These are phyloP conservation scores for Metalampra italica DNA, from an alignment of 2,888 invertebrate genomes.

Conservation along the genomic window DNA sequence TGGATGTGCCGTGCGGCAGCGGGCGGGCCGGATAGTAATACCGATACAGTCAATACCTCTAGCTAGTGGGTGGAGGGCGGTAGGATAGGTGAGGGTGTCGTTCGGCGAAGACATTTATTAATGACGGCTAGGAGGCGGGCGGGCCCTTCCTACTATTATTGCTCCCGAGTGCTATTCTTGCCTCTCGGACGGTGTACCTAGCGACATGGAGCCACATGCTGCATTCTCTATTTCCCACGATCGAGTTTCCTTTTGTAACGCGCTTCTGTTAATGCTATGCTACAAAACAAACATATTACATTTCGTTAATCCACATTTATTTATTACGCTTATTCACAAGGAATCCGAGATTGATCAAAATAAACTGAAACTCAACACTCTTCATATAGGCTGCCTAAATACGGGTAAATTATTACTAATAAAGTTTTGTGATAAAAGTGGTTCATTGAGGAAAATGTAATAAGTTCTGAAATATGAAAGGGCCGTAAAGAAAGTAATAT, in stretches of 20 bases:
- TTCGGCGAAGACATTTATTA: constrained; percentile 30
- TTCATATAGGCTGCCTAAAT: constrained; percentile 1
- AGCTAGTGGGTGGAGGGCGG: constrained; percentile 22
- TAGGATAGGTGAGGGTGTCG: too few species aligned
- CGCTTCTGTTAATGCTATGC: too few species aligned
- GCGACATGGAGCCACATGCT: constrained; percentile 3
- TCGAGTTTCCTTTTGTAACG: constrained; percentile 4
- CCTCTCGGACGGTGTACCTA: neutral
- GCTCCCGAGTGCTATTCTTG: constrained; percentile 1
- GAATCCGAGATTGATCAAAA: neutral
- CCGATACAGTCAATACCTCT: constrained; percentile 29
- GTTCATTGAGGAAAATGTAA: constrained; percentile 12
- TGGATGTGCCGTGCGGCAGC: constrained; percentile 19
- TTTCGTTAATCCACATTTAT: neutral
- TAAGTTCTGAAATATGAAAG: constrained; percentile 20
- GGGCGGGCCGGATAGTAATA: constrained; percentile 20
- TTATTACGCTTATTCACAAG: neutral
- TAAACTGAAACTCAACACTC: neutral
- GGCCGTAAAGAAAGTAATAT: constrained; percentile 22
- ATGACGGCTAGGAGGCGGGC: constrained; percentile 18
- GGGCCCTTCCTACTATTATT: constrained; percentile 10
- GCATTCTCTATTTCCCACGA: constrained; percentile 12
- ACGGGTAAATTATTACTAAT: constrained; percentile 7
- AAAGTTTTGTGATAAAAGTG: constrained; percentile 13
- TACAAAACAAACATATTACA: too few species aligned